These are phyloP conservation scores for Gryon sp. DNA, from an alignment of 1,140 invertebrate genomes.

Conservation along the genomic window DNA sequence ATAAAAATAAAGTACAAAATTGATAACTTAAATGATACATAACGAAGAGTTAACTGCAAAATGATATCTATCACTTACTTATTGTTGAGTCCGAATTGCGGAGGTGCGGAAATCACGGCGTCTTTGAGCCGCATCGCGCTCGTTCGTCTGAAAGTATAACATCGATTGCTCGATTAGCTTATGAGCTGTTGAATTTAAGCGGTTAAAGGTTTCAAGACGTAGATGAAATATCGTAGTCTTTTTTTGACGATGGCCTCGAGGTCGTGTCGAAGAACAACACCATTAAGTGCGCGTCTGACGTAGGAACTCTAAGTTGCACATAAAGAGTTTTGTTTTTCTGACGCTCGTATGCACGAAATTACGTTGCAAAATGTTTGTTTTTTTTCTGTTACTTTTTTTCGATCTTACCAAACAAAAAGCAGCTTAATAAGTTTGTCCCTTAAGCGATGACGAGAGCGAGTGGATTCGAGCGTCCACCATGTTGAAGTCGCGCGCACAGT, in stretches of 20 bases:
- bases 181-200: not conserved
- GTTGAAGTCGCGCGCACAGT: conserved; percentile 73
- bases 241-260: not conserved
- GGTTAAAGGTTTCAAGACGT: not conserved
- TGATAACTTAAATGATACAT: too few relatives aligned
- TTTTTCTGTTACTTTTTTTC: too few relatives aligned
- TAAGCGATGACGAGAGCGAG: conserved; percentile 47
- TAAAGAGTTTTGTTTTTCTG: too few relatives aligned
- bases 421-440: conserved; percentile 17
- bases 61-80: conserved; percentile 73
- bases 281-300: not conserved
- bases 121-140: conserved; percentile 77
- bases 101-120: conserved; percentile 67
- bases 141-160: conserved; percentile 70
- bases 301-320: too few relatives aligned
- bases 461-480: conserved; percentile 71
- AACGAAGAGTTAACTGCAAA: too few relatives aligned
- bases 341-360: too few relatives aligned
- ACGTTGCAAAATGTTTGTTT: too few relatives aligned
- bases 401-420: conserved; percentile 16
- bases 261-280: not conserved
- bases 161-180: conserved; percentile 44
- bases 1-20: too few relatives aligned
- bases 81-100: conserved; percentile 74
- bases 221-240: not conserved